phyloP scores from a whole-genome alignment of 2,113 vertebrate genomes.

The Holacanthus passer region DNA sequence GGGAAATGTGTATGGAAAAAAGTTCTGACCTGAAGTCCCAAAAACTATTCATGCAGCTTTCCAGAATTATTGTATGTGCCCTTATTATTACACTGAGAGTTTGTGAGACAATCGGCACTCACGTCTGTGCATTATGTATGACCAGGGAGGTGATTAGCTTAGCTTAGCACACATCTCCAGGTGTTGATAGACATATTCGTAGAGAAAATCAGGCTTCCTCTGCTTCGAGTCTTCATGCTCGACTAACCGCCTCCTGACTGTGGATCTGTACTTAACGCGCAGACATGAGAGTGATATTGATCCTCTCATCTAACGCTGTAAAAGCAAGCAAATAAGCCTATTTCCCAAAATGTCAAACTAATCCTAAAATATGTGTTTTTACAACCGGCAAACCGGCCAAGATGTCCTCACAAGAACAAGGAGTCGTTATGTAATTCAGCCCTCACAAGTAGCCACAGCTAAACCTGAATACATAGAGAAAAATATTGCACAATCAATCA shows the following conservation, averaged over 20 bases:
- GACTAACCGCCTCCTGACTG: neutral
- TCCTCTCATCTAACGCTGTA: neutral
- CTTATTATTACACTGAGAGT: neutral
- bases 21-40: neutral
- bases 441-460: neutral
- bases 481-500: constrained; percentile 9
- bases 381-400: neutral
- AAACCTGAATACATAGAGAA: constrained; percentile 8
- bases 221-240: neutral
- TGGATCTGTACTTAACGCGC: neutral
- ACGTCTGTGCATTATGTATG: neutral
- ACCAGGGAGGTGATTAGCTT: neutral
- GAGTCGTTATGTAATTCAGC: neutral
- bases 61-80: neutral
- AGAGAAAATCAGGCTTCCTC: neutral
- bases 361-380: constrained; percentile 17
- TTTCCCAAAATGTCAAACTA: constrained; percentile 22
- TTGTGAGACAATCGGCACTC: neutral
- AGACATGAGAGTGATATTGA: constrained; percentile 1
- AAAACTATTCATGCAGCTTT: neutral
- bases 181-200: neutral
- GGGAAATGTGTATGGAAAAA: neutral
- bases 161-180: neutral
- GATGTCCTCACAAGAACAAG: neutral
- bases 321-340: neutral